Evolutionary conservation across 35 echinoderm and acorn worm species (phyloP).

Genomic region (Amphiura filiformis): DNA sequence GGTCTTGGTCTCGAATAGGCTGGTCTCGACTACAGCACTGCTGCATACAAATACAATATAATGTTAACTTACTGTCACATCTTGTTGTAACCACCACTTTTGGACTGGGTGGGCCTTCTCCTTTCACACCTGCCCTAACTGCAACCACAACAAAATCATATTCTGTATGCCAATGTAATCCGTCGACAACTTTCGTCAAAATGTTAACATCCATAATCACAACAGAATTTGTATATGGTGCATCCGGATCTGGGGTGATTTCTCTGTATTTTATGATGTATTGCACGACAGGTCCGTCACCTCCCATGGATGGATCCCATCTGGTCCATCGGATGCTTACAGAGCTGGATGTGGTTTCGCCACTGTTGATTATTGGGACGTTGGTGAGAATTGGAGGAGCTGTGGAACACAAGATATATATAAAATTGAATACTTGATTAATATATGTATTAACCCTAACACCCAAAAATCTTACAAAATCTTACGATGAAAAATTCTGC

Average conservation of each 20-base stretch:
- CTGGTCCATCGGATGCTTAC: not conserved
- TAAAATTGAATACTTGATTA: not conserved
- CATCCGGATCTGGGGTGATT: not conserved
- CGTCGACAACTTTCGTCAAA: not conserved
- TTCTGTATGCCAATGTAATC: not conserved
- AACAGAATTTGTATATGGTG: not conserved
- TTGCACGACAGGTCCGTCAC: not conserved
- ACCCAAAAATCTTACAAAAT: too few relatives aligned
- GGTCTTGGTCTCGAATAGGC: too few relatives aligned
- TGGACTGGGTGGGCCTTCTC: not conserved
- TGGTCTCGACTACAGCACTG: too few relatives aligned
- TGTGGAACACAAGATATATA: not conserved
- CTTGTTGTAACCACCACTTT: not conserved
- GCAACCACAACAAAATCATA: not conserved
- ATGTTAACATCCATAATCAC: not conserved
- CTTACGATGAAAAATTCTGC: too few relatives aligned
- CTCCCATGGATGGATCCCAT: not conserved
- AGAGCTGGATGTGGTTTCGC: not conserved
- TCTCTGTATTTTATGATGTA: not conserved
- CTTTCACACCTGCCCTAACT: not conserved
- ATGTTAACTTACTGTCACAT: not conserved
- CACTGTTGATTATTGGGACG: not conserved
- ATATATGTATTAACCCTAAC: too few relatives aligned
- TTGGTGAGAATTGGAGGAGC: not conserved
- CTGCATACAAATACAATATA: too few relatives aligned